These are phyloP conservation scores for Spheniscus humboldti DNA, from an alignment of 2,797 vertebrate genomes.

Conservation along the genomic window DNA sequence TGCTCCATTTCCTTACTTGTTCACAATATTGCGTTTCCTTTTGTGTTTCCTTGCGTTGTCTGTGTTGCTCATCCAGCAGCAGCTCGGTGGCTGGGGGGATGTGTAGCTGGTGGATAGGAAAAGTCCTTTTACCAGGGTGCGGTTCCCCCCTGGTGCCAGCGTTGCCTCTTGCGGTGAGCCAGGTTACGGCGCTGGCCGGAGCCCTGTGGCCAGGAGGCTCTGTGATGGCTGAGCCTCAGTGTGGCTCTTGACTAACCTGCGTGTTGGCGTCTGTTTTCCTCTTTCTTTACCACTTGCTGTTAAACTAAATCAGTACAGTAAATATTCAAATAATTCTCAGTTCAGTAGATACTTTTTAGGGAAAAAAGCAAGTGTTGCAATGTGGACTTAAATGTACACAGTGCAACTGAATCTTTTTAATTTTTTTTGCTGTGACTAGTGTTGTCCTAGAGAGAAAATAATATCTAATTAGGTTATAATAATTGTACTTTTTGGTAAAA, in stretches of 20 bases:
- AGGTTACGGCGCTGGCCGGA: neutral
- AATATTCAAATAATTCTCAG: neutral
- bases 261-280: neutral
- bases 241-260: accelerated
- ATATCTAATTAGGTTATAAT: neutral
- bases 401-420: neutral
- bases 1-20: neutral
- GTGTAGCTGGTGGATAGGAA: neutral
- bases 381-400: neutral
- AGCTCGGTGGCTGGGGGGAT: too few species aligned
- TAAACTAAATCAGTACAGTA: neutral
- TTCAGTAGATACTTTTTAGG: too few species aligned
- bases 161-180: too few species aligned
- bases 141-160: neutral
- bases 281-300: neutral
- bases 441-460: neutral
- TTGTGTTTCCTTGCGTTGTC: neutral
- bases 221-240: neutral
- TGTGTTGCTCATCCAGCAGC: neutral
- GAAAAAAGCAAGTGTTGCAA: neutral
- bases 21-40: accelerated
- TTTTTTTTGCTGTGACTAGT: neutral
- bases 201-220: neutral
- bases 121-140: accelerated
- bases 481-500: neutral